Percentiles rank a stretch among this genome's conserved stretches.
Evolutionary conservation across 2,113 vertebrate species (phyloP).

Genomic region (Coregonus clupeaformis): DNA sequence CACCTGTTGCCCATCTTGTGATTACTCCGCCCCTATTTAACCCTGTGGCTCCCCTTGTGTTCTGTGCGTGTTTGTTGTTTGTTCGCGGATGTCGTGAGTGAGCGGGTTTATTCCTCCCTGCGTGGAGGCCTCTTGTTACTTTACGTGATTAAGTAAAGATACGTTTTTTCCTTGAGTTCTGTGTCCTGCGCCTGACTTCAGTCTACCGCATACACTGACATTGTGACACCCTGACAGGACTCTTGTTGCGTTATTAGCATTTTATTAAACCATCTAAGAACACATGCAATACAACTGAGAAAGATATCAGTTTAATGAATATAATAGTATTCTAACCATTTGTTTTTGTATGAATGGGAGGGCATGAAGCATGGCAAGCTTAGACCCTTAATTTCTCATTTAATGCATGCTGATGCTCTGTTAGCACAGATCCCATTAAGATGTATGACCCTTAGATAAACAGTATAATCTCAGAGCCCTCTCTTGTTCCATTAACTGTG

Average conservation of each 20-base stretch:
- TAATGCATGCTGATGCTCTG: conserved; percentile 55
- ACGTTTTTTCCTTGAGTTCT: no score
- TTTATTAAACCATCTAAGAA: conserved; percentile 36
- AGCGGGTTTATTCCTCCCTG: no score
- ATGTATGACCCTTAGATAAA: conserved; percentile 66
- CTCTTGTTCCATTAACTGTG: conserved; percentile 47
- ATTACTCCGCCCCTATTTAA: no score
- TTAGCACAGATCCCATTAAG: conserved; percentile 63
- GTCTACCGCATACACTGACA: no score
- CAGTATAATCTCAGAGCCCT: conserved; percentile 48
- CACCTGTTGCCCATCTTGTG: no score
- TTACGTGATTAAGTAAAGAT: no score
- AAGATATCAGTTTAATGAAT: conserved; percentile 38
- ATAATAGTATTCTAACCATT: conserved; percentile 33
- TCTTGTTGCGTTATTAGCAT: conserved; percentile 39
- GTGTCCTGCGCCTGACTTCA: no score
- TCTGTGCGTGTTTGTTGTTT: no score
- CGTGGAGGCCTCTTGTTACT: no score
- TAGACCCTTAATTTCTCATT: conserved; percentile 52
- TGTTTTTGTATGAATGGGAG: conserved; percentile 40
- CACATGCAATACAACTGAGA: conserved; percentile 18
- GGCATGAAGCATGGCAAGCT: conserved; percentile 40
- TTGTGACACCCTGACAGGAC: conserved; percentile 24
- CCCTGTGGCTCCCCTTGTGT: no score
- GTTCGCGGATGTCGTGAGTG: no score